Evolutionary conservation across 2,888 invertebrate species (phyloP).

Genomic region (Biston betularia): DNA sequence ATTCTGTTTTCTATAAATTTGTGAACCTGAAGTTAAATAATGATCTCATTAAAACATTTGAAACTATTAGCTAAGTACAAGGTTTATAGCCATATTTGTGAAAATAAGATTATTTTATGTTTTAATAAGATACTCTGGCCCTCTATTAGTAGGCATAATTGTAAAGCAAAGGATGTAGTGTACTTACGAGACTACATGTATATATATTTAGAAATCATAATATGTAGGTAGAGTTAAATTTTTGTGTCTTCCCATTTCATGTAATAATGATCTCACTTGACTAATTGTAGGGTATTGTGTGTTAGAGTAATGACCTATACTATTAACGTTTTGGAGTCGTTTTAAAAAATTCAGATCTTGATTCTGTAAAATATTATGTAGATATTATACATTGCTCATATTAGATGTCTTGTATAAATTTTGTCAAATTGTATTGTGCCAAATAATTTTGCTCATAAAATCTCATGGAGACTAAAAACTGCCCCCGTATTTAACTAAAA

Average conservation of each 20-base stretch:
- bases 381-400: slow-evolving; percentile 23
- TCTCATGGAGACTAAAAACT: slow-evolving; percentile 15
- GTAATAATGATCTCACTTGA: slow-evolving; percentile 21
- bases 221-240: slow-evolving; percentile 7
- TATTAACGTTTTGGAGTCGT: slow-evolving; percentile 3
- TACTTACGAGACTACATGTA: neutral
- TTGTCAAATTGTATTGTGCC: slow-evolving; percentile 28
- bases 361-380: slow-evolving; percentile 9
- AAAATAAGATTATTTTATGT: slow-evolving; percentile 2
- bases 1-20: slow-evolving; percentile 1
- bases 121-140: neutral
- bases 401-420: slow-evolving; percentile 5
- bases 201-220: neutral
- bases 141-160: neutral
- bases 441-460: slow-evolving; percentile 26
- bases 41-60: slow-evolving; percentile 13
- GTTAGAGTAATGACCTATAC: neutral
- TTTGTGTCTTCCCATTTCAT: slow-evolving; percentile 22
- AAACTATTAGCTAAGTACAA: neutral
- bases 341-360: slow-evolving; percentile 14
- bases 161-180: neutral
- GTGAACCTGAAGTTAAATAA: slow-evolving; percentile 3
- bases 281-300: slow-evolving; percentile 7
- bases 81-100: slow-evolving; percentile 9
- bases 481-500: neutral